Conservation (phyloP, 53 echinoderm and acorn worm genomes). For the Henricia sp. region DNA sequence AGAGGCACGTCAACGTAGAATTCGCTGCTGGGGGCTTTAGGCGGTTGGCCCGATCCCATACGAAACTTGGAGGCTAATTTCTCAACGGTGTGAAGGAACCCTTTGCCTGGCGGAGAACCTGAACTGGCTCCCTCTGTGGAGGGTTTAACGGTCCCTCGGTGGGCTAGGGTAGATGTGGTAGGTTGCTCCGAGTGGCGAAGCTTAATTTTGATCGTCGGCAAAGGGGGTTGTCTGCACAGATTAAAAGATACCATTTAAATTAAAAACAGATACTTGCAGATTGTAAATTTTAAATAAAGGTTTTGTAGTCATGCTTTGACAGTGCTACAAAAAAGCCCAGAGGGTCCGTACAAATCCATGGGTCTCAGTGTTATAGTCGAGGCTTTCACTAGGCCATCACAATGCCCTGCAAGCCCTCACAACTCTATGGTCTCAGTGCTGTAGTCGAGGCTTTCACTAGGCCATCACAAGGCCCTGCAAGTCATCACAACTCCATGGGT, state of each 20-base stretch:
- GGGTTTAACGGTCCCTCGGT: constrained; percentile 20
- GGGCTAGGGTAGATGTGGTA: constrained; percentile 30
- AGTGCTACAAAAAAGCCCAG: too few species aligned
- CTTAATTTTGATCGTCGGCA: constrained; percentile 81
- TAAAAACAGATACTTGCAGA: not conserved
- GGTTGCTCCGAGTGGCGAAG: constrained; percentile 61
- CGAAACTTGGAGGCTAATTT: constrained; percentile 81
- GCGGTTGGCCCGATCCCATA: constrained; percentile 29
- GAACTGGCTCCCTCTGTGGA: constrained; percentile 7
- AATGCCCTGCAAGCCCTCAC: too few species aligned
- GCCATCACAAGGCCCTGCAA: too few species aligned
- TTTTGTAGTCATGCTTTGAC: too few species aligned
- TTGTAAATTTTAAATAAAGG: too few species aligned
- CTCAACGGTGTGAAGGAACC: constrained; percentile 69
- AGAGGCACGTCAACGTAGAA: constrained; percentile 10
- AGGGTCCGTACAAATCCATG: too few species aligned
- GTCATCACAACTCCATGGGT: too few species aligned
- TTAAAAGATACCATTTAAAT: not conserved
- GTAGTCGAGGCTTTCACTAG: too few species aligned
- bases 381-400: too few species aligned
- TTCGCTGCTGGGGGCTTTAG: constrained; percentile 21
- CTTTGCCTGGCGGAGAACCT: constrained; percentile 47
- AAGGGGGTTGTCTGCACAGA: constrained; percentile 39
- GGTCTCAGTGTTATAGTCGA: too few species aligned
- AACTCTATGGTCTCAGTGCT: too few species aligned